Base-by-base conservation (phyloP, 23 tunicate species). In the Phallusia fumigata region DNA sequence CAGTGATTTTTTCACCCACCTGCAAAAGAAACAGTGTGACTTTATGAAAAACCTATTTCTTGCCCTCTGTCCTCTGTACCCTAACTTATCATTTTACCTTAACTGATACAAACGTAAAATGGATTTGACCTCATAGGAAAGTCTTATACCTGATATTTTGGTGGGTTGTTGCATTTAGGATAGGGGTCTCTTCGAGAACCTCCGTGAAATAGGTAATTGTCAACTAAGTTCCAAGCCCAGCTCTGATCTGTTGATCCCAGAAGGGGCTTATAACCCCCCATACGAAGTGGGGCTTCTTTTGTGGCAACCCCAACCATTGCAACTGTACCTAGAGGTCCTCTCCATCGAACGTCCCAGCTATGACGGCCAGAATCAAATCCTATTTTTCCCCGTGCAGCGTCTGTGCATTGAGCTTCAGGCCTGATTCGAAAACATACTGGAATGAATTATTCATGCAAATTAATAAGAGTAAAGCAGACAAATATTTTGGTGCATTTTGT, bases 221-320 rank as follows among this genome's bases (percentile, higher is more conserved):
- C 95, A 24, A 90, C 95, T 82, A 90, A 86, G 69, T 90, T 90
- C 95, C 95, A 90, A 0, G 95, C 95, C 95, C 95, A 90, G 76
- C 89, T 85, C 53, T 90, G 86, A n/a, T 86, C 90, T 0, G 89
- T 80, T 0, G 89, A 77, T 5, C 95, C 95, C 33, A 90, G 76
- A 31, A 90, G 64, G 0, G 95, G 90, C 78, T 86, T 81, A 64
- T 90, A 90, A 5, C 95, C 95, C 18, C 87, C 53, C 53, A 82
- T 51, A 30, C 95, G 53, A 19, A 85, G 52, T 15, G 90, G 89
- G 31, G 87, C 95, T 72, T 90, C 81, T 76, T 90, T 85, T 19
- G 95, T 90, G 13, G 95, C 95, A 0, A 90, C 84, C 28, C 95
- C 95, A 0, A 90, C 90, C 95, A 90, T 90, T 18, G 95, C 95